Percentiles rank a stretch among this genome's conserved stretches.
These are phyloP conservation scores for Antennarius maculatus DNA, from an alignment of 2,797 vertebrate genomes.

Conservation along the genomic window DNA sequence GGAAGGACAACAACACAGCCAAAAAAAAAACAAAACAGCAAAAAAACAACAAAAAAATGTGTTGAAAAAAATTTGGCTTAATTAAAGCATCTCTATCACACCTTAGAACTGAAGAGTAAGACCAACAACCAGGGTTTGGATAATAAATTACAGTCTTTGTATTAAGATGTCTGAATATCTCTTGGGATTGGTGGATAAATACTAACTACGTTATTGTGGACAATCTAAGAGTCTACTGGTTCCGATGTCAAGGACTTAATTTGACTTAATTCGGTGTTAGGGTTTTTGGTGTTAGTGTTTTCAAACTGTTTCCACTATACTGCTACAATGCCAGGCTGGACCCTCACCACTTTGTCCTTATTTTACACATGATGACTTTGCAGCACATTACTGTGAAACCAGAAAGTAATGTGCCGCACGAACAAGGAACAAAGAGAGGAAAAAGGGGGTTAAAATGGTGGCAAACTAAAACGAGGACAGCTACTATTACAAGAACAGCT, in stretches of 20 bases:
- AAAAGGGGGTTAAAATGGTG: conserved; percentile 40
- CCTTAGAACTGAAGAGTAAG: too few species aligned
- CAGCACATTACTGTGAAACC: conserved; percentile 64
- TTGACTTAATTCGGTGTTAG: neutral
- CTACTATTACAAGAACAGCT: conserved; percentile 67
- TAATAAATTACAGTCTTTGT: too few species aligned
- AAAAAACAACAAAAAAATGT: too few species aligned
- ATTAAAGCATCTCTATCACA: too few species aligned
- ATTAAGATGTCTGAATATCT: too few species aligned
- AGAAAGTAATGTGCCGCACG: conserved; percentile 68
- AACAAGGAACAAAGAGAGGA: conserved; percentile 26
- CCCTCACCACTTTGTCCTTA: conserved; percentile 56
- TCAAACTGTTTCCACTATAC: conserved; percentile 5
- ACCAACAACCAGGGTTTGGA: too few species aligned
- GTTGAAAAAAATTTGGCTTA: too few species aligned
- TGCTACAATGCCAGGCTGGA: conserved; percentile 30
- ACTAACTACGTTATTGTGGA: too few species aligned
- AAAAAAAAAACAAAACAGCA: too few species aligned
- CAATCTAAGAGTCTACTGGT: too few species aligned
- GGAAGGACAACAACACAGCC: too few species aligned
- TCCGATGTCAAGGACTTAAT: neutral
- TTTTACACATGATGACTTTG: conserved; percentile 69
- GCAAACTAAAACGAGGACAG: conserved; percentile 63
- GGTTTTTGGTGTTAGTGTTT: neutral
- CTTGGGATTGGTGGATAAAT: too few species aligned